A percentile compares a stretch with the other conserved stretches of the same genome.
phyloP scores from a whole-genome alignment of 1,140 invertebrate species.

The Lepeophtheirus salmonis region DNA sequence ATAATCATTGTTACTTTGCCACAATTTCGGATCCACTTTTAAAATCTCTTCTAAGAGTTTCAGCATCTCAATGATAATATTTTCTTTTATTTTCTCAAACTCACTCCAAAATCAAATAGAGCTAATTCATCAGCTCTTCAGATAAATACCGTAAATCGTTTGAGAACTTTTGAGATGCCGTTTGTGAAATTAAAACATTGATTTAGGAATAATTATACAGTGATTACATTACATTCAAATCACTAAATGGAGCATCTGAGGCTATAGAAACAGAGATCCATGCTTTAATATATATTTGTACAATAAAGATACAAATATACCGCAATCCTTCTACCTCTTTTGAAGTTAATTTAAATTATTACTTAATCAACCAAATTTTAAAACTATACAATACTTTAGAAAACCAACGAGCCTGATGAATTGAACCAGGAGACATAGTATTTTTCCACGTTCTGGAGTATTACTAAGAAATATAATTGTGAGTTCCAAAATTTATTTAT shows the following conservation, averaged over 20 bases:
- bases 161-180: background rate
- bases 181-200: background rate
- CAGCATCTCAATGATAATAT: background rate
- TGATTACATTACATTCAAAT: no score
- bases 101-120: background rate
- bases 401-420: background rate
- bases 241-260: background rate
- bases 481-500: background rate
- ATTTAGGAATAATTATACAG: no score
- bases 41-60: background rate
- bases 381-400: background rate
- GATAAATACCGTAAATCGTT: background rate
- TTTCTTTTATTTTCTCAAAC: background rate
- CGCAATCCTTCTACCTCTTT: background rate
- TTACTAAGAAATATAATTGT: background rate
- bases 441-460: background rate
- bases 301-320: background rate
- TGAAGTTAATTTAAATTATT: background rate
- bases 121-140: background rate
- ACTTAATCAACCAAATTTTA: background rate
- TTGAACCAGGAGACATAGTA: background rate
- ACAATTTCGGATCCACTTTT: background rate
- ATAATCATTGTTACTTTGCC: background rate
- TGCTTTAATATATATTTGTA: background rate
- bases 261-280: background rate